Conservation (phyloP, 2,113 vertebrate genomes). For the Sinocyclocheilus anshuiensis region DNA sequence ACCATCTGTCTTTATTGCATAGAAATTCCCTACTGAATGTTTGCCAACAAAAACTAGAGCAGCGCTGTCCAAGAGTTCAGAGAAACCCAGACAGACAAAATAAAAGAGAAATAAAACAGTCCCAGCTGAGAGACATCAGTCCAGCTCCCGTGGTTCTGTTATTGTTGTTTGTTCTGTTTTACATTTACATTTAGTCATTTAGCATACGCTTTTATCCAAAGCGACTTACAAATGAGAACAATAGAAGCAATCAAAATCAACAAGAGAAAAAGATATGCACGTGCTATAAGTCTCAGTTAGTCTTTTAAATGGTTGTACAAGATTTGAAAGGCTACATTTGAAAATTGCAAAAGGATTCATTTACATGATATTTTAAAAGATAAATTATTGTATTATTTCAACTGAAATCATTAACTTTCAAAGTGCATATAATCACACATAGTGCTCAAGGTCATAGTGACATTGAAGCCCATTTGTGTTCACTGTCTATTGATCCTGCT, state of each 20-base stretch:
- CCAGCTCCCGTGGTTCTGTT: background rate
- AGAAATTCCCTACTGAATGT: constrained; percentile 13
- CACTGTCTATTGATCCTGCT: background rate
- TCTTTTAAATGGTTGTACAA: background rate
- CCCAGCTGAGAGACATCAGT: background rate
- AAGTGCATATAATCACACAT: background rate
- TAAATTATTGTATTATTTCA: background rate
- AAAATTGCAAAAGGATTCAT: background rate
- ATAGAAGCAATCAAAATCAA: too few species aligned
- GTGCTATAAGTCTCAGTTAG: too few species aligned
- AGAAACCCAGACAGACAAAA: background rate
- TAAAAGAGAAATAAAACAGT: background rate
- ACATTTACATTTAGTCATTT: too few species aligned
- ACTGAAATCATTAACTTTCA: background rate
- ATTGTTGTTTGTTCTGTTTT: background rate
- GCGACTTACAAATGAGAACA: too few species aligned
- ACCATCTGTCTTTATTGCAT: constrained; percentile 37
- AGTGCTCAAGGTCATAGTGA: background rate
- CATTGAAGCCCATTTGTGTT: background rate
- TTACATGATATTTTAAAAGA: background rate
- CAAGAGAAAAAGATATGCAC: too few species aligned
- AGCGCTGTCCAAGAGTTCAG: background rate
- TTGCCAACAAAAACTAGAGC: constrained; percentile 7
- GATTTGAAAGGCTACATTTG: background rate
- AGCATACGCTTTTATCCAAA: too few species aligned